Percentiles rank a stretch among this genome's conserved stretches.
Evolutionary conservation across 2,888 invertebrate species (phyloP).

Genomic region (Boloria selene): DNA sequence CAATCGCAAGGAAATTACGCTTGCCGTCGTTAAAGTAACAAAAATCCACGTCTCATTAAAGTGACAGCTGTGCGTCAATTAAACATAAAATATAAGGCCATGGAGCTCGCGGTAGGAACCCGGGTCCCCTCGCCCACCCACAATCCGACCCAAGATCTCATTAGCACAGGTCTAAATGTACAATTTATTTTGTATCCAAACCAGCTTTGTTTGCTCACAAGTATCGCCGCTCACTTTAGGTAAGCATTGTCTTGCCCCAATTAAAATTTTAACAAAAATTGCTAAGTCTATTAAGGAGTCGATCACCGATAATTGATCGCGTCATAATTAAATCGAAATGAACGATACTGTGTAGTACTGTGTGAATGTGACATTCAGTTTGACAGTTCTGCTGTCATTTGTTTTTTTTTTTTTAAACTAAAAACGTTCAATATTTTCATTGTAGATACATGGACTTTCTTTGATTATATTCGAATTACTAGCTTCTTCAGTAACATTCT

Average conservation of each 20-base stretch:
- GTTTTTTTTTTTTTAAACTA: no score
- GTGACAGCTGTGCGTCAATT: constrained; percentile 80
- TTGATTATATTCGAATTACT: no score
- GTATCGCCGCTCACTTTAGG: constrained; percentile 63
- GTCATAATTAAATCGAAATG: constrained; percentile 5
- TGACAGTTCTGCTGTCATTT: no score
- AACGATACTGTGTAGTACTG: no score
- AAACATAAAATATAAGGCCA: constrained; percentile 76
- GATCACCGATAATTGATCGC: constrained; percentile 27
- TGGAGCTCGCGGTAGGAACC: constrained; percentile 51
- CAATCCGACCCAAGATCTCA: constrained; percentile 67
- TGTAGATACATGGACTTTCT: no score
- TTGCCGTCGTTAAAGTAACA: constrained; percentile 52
- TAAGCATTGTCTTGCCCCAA: constrained; percentile 52
- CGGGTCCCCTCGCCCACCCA: constrained; percentile 44
- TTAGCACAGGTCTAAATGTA: constrained; percentile 75
- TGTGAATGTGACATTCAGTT: no score
- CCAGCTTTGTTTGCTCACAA: constrained; percentile 71
- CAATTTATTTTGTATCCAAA: constrained; percentile 78
- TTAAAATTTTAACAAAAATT: constrained; percentile 44
- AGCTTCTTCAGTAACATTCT: no score
- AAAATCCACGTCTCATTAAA: constrained; percentile 75
- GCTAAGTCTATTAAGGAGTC: constrained; percentile 28
- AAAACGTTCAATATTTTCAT: no score
- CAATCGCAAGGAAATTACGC: constrained; percentile 22